A percentile compares a stretch with the other conserved stretches of the same genome.
These are phyloP conservation scores for Tor tambroides DNA, from an alignment of 2,113 vertebrate species.

Conservation along the genomic window DNA sequence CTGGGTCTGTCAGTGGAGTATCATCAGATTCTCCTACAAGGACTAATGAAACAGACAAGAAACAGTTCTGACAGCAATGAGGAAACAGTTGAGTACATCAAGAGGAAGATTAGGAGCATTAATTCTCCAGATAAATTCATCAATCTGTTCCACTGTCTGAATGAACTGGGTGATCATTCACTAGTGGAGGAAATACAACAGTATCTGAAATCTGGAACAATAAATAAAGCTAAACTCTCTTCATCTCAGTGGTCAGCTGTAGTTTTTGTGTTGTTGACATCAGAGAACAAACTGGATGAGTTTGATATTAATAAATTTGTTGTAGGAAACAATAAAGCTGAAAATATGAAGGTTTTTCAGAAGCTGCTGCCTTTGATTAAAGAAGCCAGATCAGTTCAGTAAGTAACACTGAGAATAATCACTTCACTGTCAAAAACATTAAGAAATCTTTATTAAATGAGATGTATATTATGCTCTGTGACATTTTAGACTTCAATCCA, in stretches of 20 bases:
- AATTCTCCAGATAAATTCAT: background rate
- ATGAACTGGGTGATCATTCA: too few species aligned
- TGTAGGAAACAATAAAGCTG: rapidly evolving
- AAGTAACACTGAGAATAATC: background rate
- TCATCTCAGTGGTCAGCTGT: background rate
- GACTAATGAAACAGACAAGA: background rate
- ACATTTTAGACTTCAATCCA: too few species aligned
- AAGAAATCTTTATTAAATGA: too few species aligned
- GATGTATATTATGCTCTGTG: too few species aligned
- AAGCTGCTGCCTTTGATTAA: background rate
- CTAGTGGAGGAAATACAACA: too few species aligned
- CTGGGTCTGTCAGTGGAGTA: background rate
- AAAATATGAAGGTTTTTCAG: background rate
- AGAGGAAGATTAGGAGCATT: background rate
- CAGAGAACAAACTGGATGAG: background rate
- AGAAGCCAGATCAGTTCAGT: background rate
- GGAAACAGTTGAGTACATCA: background rate
- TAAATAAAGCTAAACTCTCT: background rate
- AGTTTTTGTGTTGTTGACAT: background rate
- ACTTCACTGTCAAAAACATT: too few species aligned
- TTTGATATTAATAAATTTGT: background rate
- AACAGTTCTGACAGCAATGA: background rate
- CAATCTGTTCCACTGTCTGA: too few species aligned
- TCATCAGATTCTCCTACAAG: background rate
- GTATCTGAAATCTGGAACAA: background rate